A percentile compares a stretch with the other conserved stretches of the same genome.
Evolutionary conservation across 2,113 vertebrate species (phyloP).

Genomic region (Hydrochoerus hydrochaeris): DNA sequence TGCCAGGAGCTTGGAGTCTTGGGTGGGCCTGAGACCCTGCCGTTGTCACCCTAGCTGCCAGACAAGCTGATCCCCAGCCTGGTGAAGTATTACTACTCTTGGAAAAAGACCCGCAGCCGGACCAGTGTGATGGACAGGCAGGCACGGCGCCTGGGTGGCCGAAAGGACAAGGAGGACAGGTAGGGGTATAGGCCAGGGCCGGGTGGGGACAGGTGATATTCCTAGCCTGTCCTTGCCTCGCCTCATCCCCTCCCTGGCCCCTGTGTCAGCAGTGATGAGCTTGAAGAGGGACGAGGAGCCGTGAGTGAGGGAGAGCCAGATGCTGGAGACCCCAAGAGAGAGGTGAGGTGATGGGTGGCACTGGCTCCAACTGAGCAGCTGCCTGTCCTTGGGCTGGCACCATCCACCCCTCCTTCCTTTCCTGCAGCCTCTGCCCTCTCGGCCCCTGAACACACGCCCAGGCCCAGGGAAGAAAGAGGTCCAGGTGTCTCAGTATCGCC

Average conservation of each 20-base stretch:
- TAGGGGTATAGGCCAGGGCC: constrained; percentile 40
- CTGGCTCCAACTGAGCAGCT: not conserved
- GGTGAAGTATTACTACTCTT: constrained; percentile 96
- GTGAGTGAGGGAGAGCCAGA: constrained; percentile 92
- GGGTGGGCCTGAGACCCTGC: not conserved
- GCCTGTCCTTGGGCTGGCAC: not conserved
- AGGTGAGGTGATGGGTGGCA: constrained; percentile 85
- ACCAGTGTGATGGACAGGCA: constrained; percentile 96
- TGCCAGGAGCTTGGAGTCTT: not conserved
- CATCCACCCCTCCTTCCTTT: not conserved
- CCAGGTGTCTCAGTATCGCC: constrained; percentile 92
- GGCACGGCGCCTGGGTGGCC: constrained; percentile 91
- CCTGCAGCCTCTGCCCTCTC: constrained; percentile 68
- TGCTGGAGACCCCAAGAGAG: constrained; percentile 89
- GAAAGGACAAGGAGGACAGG: constrained; percentile 94
- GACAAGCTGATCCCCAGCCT: constrained; percentile 95
- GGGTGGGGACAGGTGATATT: not conserved
- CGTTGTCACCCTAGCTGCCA: constrained; percentile 85
- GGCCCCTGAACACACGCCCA: constrained; percentile 78
- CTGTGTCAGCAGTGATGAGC: constrained; percentile 88
- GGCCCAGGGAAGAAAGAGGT: constrained; percentile 91
- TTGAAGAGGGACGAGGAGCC: constrained; percentile 89
- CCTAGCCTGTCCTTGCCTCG: not conserved
- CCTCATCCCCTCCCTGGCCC: constrained; percentile 36
- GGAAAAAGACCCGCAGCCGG: constrained; percentile 95